Base-by-base conservation (phyloP, 1,140 invertebrate species). In the Heliothis virescens region DNA sequence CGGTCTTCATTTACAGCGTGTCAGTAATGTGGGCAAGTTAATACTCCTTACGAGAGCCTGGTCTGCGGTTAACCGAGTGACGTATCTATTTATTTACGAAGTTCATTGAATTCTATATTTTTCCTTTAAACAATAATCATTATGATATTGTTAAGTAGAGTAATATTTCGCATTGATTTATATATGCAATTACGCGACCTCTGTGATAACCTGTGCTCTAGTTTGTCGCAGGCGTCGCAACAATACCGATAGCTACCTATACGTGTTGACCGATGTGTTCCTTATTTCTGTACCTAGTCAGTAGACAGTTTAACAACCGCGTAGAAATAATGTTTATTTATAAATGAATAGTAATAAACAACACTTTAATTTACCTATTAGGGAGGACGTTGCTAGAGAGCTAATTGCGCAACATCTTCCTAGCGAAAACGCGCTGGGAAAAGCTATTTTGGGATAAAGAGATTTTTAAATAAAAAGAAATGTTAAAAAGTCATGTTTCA, bases 151-250 rank as follows among this genome's bases (percentile, higher is more conserved):
- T 60, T 13, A 34, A 57, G 57, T 15, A 57, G 12, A 16, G 69
- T 3, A 41, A 57, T 73, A 73, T 59, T 47, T 48, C 59, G 21
- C 47, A 59, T 75, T 75, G 72, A 75, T 75, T 74, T 80, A 50
- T 57, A 80, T 67, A 71, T 69, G 50, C 67, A 55, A 63, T 26
- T 59, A 65, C 34, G 9, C 65, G 80, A 77, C 65, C 80, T 63
- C 18, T 47, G 18, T 18, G 80, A 81, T 81, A 81, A 81, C 80
- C 73, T 60, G 26, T 21, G 74, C 26, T 71, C 79, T 55, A 71
- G 34, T 59, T 71, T 13, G 18, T 60, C 53, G 72, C 18, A 57
- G 55, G 47, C 57, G 72, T 62, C 34, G 57, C 72, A 59, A 55
- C 47, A 59, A 60, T 75, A 41, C 47, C 12, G 21, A 62, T 75